Conservation (phyloP, 2,888 invertebrate species). For the Aproaerema taeniolella region DNA sequence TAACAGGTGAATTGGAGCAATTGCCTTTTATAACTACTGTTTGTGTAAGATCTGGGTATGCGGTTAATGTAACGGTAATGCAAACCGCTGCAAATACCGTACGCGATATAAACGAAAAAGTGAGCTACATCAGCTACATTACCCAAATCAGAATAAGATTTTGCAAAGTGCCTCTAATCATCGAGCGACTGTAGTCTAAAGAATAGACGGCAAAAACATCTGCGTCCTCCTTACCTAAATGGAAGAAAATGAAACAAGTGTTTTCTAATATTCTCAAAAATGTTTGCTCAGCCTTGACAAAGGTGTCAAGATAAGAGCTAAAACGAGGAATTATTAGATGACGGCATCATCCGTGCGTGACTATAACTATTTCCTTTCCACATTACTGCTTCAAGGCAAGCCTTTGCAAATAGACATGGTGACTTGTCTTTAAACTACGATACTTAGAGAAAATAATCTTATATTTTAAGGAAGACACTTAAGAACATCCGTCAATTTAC, state of each 20-base stretch:
- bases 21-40: conserved; percentile 16
- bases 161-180: no score
- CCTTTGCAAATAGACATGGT: conserved; percentile 36
- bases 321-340: conserved; percentile 39
- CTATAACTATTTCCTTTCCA: conserved; percentile 47
- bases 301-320: conserved; percentile 35
- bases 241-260: neutral
- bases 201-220: conserved; percentile 22
- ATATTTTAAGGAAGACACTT: no score
- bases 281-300: conserved; percentile 31
- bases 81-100: conserved; percentile 68
- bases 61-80: conserved; percentile 46
- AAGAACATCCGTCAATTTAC: no score
- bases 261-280: conserved; percentile 1
- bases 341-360: conserved; percentile 50
- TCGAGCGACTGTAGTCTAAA: no score
- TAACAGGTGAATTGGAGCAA: conserved; percentile 1
- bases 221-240: conserved; percentile 34
- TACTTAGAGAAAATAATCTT: neutral
- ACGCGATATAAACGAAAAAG: conserved; percentile 52
- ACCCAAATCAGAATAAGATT: conserved; percentile 36
- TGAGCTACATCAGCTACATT: conserved; percentile 36
- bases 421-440: neutral
- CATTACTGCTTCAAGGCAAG: conserved; percentile 46
- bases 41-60: conserved; percentile 21